These are phyloP conservation scores for Acronicta leporina DNA, from an alignment of 2,888 invertebrate genomes.

Conservation along the genomic window DNA sequence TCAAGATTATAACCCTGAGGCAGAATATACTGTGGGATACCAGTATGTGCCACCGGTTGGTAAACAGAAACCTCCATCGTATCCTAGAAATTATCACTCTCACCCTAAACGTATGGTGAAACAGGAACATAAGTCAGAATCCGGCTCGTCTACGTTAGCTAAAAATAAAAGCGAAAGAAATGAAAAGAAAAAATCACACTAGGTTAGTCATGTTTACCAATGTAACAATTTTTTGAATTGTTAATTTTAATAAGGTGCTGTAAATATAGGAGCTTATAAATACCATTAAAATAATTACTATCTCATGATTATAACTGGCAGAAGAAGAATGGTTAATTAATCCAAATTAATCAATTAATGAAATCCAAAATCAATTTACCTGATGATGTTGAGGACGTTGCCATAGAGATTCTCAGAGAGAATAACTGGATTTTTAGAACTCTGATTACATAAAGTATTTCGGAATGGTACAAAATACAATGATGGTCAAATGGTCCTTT, in stretches of 20 bases:
- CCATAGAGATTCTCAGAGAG: neutral
- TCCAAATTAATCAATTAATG: neutral
- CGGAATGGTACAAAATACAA: neutral
- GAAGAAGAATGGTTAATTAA: neutral
- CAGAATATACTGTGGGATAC: slow-evolving; percentile 71
- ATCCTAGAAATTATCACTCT: slow-evolving; percentile 79
- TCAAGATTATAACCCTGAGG: slow-evolving; percentile 71
- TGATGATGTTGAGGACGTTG: neutral
- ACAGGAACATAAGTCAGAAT: slow-evolving; percentile 67
- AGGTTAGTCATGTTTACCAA: slow-evolving; percentile 26
- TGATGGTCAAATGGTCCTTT: no score
- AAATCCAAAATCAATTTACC: no score
- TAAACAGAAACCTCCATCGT: slow-evolving; percentile 72
- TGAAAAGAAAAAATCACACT: slow-evolving; percentile 69
- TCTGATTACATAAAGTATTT: neutral
- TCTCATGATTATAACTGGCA: slow-evolving; percentile 20
- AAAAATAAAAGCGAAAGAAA: slow-evolving; percentile 65
- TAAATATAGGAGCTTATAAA: slow-evolving; percentile 62
- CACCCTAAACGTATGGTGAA: slow-evolving; percentile 81
- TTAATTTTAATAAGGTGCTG: slow-evolving; percentile 50
- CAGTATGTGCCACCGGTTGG: slow-evolving; percentile 71
- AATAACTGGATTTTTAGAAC: neutral
- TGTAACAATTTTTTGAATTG: slow-evolving; percentile 32
- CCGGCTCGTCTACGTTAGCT: slow-evolving; percentile 46
- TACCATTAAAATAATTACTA: slow-evolving; percentile 23